Conservation (phyloP, 2,888 invertebrate genomes). For the Nematopogon swammerdamellus region DNA sequence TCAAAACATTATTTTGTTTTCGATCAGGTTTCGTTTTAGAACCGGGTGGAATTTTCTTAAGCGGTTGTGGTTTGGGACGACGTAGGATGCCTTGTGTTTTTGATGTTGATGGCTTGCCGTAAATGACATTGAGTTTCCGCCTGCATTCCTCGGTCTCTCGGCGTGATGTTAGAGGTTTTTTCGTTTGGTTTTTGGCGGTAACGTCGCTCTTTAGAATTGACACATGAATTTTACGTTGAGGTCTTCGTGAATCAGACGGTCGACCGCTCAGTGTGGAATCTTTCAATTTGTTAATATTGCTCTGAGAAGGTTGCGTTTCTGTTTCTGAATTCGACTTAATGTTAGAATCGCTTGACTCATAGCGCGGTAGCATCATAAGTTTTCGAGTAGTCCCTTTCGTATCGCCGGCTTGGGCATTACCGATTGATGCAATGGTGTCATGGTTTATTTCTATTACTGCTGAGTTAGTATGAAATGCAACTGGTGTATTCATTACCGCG, state of each 20-base stretch:
- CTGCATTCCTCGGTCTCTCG: conserved; percentile 35
- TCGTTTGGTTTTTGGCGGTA: conserved; percentile 10
- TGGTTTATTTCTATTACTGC: conserved; percentile 29
- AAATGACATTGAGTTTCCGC: conserved; percentile 32
- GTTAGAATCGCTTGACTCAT: conserved; percentile 35
- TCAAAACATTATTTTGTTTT: conserved; percentile 14
- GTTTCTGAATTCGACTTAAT: conserved; percentile 28
- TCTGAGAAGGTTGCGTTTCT: background rate
- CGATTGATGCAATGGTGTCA: conserved; percentile 13
- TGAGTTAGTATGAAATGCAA: conserved; percentile 21
- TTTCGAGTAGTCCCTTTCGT: conserved; percentile 26
- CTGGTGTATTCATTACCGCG: conserved; percentile 13
- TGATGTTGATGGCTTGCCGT: conserved; percentile 20
- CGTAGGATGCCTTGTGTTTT: background rate
- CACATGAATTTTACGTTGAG: conserved; percentile 12
- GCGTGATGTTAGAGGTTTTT: conserved; percentile 18
- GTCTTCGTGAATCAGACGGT: conserved; percentile 19
- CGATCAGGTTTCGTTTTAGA: background rate
- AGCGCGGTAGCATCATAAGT: conserved; percentile 33
- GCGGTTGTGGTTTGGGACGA: conserved; percentile 9
- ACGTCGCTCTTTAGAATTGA: conserved; percentile 15
- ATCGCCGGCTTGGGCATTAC: too few species aligned
- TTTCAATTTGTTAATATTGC: conserved; percentile 16
- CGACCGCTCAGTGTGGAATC: conserved; percentile 18
- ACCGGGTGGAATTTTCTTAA: too few species aligned